Conservation (phyloP, 64 coral and sea anemone species). For the Astreopora myriophthalma region DNA sequence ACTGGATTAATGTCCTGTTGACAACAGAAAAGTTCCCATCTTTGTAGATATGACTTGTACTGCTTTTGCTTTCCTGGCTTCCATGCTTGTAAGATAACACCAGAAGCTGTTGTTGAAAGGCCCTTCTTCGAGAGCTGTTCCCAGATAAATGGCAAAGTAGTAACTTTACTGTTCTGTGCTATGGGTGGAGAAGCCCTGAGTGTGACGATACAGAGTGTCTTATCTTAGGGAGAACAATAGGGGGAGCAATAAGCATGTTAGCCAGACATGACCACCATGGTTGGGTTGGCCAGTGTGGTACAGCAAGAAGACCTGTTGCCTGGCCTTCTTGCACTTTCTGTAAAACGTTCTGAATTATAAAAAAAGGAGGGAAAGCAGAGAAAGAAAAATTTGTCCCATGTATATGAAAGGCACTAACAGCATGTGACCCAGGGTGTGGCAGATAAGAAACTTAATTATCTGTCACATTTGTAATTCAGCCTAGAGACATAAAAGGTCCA, state of each 20-base stretch:
- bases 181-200: background rate
- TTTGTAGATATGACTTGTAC: background rate
- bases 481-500: slow-evolving; percentile 41
- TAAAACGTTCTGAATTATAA: slow-evolving; percentile 26
- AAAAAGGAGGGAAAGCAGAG: slow-evolving; percentile 43
- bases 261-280: slow-evolving; percentile 25
- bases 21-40: slow-evolving; percentile 21
- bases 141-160: slow-evolving; percentile 45
- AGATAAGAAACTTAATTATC: slow-evolving; percentile 28
- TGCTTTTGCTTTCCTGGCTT: slow-evolving; percentile 18
- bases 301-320: slow-evolving; percentile 16
- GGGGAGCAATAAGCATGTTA: slow-evolving; percentile 18
- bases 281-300: slow-evolving; percentile 35
- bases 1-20: slow-evolving; percentile 18
- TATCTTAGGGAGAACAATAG: slow-evolving; percentile 15
- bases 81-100: slow-evolving; percentile 34
- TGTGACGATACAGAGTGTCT: background rate
- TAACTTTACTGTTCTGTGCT: background rate
- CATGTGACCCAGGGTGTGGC: background rate
- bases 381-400: too few species aligned
- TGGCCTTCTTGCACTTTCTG: background rate
- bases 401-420: too few species aligned
- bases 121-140: too few species aligned
- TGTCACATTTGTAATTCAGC: slow-evolving; percentile 24
- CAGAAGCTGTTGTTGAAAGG: slow-evolving; percentile 27